Conservation (phyloP, 2,113 vertebrate genomes). For the Platichthys flesus region DNA sequence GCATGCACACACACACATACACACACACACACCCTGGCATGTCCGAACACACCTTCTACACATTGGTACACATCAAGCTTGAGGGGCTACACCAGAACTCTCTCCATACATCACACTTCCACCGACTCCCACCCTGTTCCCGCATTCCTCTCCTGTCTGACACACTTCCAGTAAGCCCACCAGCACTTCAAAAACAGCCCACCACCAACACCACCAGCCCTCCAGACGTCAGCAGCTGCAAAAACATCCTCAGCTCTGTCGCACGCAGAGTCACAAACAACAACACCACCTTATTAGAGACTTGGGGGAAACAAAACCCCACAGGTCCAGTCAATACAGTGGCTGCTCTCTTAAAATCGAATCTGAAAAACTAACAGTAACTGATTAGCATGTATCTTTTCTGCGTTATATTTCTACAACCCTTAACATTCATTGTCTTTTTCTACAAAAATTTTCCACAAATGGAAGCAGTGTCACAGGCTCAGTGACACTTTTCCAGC, state of each 20-base stretch:
- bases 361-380: not conserved
- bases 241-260: slow-evolving; percentile 52
- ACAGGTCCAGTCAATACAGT: not conserved
- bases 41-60: not conserved
- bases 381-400: not conserved
- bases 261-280: slow-evolving; percentile 44
- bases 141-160: slow-evolving; percentile 78
- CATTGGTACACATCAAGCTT: slow-evolving; percentile 3
- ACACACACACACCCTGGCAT: not conserved
- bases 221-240: slow-evolving; percentile 57
- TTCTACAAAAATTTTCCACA: slow-evolving; percentile 10
- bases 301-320: slow-evolving; percentile 26
- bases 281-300: slow-evolving; percentile 20
- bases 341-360: not conserved
- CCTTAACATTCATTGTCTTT: not conserved
- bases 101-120: slow-evolving; percentile 14
- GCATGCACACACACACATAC: too few relatives aligned
- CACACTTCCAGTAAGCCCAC: slow-evolving; percentile 80
- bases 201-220: slow-evolving; percentile 44
- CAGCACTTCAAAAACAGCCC: slow-evolving; percentile 71
- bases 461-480: not conserved
- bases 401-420: not conserved
- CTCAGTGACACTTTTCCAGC: slow-evolving; percentile 10
- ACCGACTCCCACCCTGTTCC: slow-evolving; percentile 63
- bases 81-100: not conserved